phyloP scores from a whole-genome alignment of 2,888 invertebrate species.

The Ophion obscuratus region DNA sequence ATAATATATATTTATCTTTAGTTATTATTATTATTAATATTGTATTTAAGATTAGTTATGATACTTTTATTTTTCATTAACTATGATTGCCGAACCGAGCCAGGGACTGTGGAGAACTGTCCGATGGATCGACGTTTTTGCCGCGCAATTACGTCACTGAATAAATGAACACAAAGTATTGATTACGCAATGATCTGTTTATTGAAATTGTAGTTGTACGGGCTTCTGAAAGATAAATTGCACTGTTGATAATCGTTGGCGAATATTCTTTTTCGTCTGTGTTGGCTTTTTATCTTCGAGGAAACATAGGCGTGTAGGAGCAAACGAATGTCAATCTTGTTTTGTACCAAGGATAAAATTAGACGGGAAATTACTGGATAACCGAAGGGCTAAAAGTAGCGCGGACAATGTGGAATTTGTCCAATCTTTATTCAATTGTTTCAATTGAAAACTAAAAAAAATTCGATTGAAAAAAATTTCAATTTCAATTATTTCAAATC shows the following conservation, averaged over 20 bases:
- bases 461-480: too few species aligned
- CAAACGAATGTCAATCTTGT: too few species aligned
- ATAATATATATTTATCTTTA: conserved; percentile 52
- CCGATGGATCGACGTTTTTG: neutral
- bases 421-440: too few species aligned
- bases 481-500: too few species aligned
- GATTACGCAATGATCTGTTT: conserved; percentile 33
- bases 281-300: too few species aligned
- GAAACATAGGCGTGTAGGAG: too few species aligned
- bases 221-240: conserved; percentile 13
- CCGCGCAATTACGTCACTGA: conserved; percentile 34
- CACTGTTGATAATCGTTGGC: neutral
- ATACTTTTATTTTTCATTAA: conserved; percentile 52
- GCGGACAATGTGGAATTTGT: too few species aligned
- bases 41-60: conserved; percentile 38
- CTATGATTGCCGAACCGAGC: conserved; percentile 23
- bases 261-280: neutral
- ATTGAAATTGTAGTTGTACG: conserved; percentile 27
- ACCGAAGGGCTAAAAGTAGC: too few species aligned
- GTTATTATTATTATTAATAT: conserved; percentile 45
- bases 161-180: conserved; percentile 61
- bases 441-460: too few species aligned
- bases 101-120: conserved; percentile 16
- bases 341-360: too few species aligned
- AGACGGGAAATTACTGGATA: too few species aligned